phyloP scores from a whole-genome alignment of 2,888 invertebrate species.

The Clepsis dumicolana region DNA sequence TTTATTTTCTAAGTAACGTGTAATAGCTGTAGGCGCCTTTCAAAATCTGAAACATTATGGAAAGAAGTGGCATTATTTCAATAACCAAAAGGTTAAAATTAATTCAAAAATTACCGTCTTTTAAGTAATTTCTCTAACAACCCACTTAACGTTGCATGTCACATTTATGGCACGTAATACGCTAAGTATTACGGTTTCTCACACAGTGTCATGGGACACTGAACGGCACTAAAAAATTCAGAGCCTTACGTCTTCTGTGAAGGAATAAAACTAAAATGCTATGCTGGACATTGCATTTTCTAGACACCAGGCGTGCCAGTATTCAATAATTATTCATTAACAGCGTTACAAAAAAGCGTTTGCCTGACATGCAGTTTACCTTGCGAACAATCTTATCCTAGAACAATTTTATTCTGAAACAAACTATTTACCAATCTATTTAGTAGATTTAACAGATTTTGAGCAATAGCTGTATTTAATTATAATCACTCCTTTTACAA shows the following conservation, averaged over 20 bases:
- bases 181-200: not conserved
- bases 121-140: not conserved
- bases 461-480: no score
- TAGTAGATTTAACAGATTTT: no score
- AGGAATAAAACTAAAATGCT: not conserved
- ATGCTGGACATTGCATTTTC: not conserved
- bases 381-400: no score
- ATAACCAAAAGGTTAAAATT: not conserved
- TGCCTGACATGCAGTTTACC: not conserved
- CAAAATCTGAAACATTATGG: conserved; percentile 67
- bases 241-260: not conserved
- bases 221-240: not conserved
- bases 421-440: no score
- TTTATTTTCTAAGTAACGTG: conserved; percentile 66
- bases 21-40: conserved; percentile 82
- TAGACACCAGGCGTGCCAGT: not conserved
- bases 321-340: not conserved
- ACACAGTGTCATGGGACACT: not conserved
- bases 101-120: not conserved
- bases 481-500: no score
- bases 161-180: not conserved
- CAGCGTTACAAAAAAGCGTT: not conserved
- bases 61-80: not conserved
- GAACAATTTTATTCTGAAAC: no score
- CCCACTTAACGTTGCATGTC: not conserved